phyloP scores from a whole-genome alignment of 1,140 invertebrate genomes.

The Rhynchophorus ferrugineus region DNA sequence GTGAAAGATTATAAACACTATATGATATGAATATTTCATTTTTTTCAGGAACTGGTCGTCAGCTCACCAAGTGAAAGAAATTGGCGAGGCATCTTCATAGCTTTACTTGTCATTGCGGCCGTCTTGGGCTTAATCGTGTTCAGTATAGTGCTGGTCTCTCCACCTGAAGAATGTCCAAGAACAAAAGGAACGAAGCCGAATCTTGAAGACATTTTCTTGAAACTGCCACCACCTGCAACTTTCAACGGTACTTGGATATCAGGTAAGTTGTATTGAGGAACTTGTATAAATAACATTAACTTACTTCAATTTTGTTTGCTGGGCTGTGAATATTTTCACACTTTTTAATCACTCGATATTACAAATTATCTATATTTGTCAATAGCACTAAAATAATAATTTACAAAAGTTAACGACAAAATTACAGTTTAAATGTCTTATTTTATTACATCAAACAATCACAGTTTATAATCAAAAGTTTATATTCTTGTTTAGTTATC shows the following conservation, averaged over 20 bases:
- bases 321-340: background rate
- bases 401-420: too few relatives aligned
- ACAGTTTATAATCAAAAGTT: too few relatives aligned
- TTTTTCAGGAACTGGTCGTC: slow-evolving; percentile 67
- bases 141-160: slow-evolving; percentile 77
- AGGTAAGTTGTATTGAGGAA: slow-evolving; percentile 57
- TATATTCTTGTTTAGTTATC: too few relatives aligned
- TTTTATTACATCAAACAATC: too few relatives aligned
- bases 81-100: slow-evolving; percentile 86
- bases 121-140: slow-evolving; percentile 80
- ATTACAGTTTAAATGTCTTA: too few relatives aligned
- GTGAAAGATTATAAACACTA: too few relatives aligned
- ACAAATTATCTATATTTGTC: too few relatives aligned
- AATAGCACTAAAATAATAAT: too few relatives aligned
- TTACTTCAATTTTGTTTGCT: slow-evolving; percentile 1
- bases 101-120: slow-evolving; percentile 76
- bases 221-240: slow-evolving; percentile 50
- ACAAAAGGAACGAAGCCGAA: slow-evolving; percentile 57
- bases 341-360: too few relatives aligned
- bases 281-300: background rate
- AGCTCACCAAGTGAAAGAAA: slow-evolving; percentile 74
- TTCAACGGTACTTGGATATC: slow-evolving; percentile 78
- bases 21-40: too few relatives aligned
- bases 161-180: slow-evolving; percentile 60
- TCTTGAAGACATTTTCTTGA: slow-evolving; percentile 57